These are phyloP conservation scores for Drosophila rubida DNA, from an alignment of 2,888 invertebrate genomes.

Conservation along the genomic window DNA sequence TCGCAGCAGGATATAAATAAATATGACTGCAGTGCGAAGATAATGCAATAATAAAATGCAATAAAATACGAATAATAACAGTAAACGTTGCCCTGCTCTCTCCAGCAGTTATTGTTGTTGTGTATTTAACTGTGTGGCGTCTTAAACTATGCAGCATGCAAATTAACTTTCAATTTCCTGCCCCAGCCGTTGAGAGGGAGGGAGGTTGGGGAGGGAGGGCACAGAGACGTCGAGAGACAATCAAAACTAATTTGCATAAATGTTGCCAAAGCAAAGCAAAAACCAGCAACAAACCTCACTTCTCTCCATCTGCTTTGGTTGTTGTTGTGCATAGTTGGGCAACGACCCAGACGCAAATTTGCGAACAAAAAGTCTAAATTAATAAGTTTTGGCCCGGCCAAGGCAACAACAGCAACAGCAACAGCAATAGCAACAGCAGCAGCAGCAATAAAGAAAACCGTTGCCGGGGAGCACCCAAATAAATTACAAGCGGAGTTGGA, in stretches of 20 bases:
- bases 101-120: slow-evolving; percentile 71
- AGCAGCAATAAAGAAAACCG: slow-evolving; percentile 68
- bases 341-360: slow-evolving; percentile 80
- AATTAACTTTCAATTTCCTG: slow-evolving; percentile 81
- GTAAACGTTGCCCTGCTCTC: slow-evolving; percentile 47
- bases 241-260: slow-evolving; percentile 81
- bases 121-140: slow-evolving; percentile 74
- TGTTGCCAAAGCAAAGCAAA: slow-evolving; percentile 69
- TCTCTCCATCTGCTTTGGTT: slow-evolving; percentile 18
- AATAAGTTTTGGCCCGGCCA: slow-evolving; percentile 72
- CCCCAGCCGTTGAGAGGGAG: background rate
- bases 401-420: slow-evolving; percentile 37
- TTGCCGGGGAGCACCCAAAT: slow-evolving; percentile 54
- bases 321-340: slow-evolving; percentile 66
- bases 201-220: background rate
- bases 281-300: slow-evolving; percentile 35
- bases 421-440: slow-evolving; percentile 56
- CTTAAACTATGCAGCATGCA: slow-evolving; percentile 72
- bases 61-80: slow-evolving; percentile 46
- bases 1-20: slow-evolving; percentile 48
- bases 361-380: slow-evolving; percentile 80
- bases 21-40: slow-evolving; percentile 55
- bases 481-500: slow-evolving; percentile 64
- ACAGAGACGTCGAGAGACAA: slow-evolving; percentile 54
- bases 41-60: slow-evolving; percentile 74